A percentile compares a stretch with the other conserved stretches of the same genome.
Evolutionary conservation across 2,113 vertebrate species (phyloP).

Genomic region (Mirounga angustirostris): DNA sequence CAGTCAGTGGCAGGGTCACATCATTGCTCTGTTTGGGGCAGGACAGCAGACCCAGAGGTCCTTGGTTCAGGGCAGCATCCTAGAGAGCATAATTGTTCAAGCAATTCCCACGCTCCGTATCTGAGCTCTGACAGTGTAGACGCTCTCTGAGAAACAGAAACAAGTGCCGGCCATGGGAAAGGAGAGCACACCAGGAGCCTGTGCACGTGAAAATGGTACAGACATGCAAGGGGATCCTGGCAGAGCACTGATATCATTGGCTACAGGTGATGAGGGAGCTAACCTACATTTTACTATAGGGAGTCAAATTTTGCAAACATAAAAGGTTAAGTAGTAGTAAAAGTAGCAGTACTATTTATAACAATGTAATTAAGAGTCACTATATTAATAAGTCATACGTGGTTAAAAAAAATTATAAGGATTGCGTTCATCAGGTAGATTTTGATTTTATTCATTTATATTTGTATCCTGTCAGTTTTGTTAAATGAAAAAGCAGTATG

Average conservation of each 20-base stretch:
- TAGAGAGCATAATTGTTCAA: not conserved
- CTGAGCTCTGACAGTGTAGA: not conserved
- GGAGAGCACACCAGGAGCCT: not conserved
- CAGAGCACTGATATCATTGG: not conserved
- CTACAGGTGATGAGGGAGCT: not conserved
- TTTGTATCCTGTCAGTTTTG: not conserved
- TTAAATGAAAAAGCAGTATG: not conserved
- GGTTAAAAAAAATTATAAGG: not conserved
- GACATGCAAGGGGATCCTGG: too few species aligned
- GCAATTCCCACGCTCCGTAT: not conserved
- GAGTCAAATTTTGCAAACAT: not conserved
- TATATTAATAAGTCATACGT: not conserved
- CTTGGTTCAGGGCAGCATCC: not conserved
- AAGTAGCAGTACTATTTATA: not conserved
- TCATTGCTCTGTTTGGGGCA: not conserved
- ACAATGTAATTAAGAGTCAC: not conserved
- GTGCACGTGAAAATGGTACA: not conserved
- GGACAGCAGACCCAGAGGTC: not conserved
- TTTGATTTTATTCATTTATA: not conserved
- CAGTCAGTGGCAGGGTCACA: not conserved
- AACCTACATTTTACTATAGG: not conserved
- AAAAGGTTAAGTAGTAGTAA: not conserved
- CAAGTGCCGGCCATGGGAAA: not conserved
- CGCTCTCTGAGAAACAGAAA: not conserved
- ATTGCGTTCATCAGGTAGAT: not conserved